Evolutionary conservation across 2,797 vertebrate species (phyloP).

Genomic region (Danio tinwini): DNA sequence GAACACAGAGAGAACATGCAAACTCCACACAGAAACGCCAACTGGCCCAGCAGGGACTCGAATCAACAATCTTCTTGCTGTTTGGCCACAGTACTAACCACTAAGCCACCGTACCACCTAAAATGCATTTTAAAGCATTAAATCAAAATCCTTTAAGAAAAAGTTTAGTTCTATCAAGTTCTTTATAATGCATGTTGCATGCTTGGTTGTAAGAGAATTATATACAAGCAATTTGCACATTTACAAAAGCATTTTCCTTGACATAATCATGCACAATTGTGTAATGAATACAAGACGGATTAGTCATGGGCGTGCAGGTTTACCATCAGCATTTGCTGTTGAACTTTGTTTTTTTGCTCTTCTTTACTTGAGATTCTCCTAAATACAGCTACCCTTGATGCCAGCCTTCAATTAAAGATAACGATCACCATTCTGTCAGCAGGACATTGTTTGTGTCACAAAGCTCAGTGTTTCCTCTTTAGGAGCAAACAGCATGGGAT

Average conservation of each 20-base stretch:
- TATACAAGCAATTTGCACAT: constrained; percentile 11
- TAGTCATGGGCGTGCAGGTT: background rate
- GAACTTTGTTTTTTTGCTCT: constrained; percentile 59
- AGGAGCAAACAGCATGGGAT: constrained; percentile 66
- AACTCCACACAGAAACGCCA: no score
- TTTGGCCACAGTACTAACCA: no score
- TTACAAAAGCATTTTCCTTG: constrained; percentile 3
- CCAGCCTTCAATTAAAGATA: constrained; percentile 69
- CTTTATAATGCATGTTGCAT: background rate
- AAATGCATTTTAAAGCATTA: no score
- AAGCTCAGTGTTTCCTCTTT: constrained; percentile 64
- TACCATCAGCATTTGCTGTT: background rate
- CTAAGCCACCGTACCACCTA: no score
- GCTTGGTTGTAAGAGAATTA: constrained; percentile 4
- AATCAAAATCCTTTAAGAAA: background rate
- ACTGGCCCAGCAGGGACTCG: no score
- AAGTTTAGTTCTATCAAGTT: background rate
- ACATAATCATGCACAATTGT: background rate
- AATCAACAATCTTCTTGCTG: no score
- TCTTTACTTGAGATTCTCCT: constrained; percentile 65
- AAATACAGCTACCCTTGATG: constrained; percentile 62
- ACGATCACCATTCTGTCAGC: constrained; percentile 74
- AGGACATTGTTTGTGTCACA: constrained; percentile 65
- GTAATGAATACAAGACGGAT: background rate
- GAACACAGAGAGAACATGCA: no score